Base-by-base conservation (phyloP, 2,888 invertebrate genomes). In the Rhagonycha lutea region DNA sequence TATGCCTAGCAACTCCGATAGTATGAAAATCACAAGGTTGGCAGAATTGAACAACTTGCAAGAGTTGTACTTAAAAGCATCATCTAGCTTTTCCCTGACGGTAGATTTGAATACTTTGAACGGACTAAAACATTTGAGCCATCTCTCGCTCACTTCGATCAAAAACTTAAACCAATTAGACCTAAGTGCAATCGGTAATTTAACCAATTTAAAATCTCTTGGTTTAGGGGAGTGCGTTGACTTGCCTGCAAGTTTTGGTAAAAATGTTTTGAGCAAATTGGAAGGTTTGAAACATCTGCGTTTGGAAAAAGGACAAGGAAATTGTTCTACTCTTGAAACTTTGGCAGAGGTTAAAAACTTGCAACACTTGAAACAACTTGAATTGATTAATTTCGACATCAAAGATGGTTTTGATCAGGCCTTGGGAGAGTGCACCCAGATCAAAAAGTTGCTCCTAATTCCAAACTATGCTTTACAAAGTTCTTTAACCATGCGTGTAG, bases 391-490 rank as follows among this genome's bases (percentile, higher is more conserved):
- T 86, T 94, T 96, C 79, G 95, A 96, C 83, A 92, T 95, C 12
- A 94, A 93, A 88, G 87, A 91, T 11, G 94, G 94, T 0, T 95
- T 96, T 84, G 95, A 95, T 86, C 91, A 92, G 78, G 93, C 93
- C 74, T 88, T 96, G 23, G 92, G 92, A 1, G 91, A 91, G 78
- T 96, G 95, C 85, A 91, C 89, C 79, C 93, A 94, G 83, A 91
- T 96, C 70, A 92, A 92, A 84, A 90, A 91, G 82, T 88, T 96
- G 80, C 90, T 96, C 70, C 92, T 96, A 80, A 95, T 95, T 88
- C 96, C 96, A 4, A 95, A 94, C 0, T 96, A 96, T 84, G 93
- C 95, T 81, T 94, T 94, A 62, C 95, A 96, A 84, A 94, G 95
- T 12, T 95, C 95, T 4, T 94, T 95, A 14, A 95, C 95, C 67